Base-by-base conservation (phyloP, 2,113 vertebrate genomes). In the Pleuronectes platessa region DNA sequence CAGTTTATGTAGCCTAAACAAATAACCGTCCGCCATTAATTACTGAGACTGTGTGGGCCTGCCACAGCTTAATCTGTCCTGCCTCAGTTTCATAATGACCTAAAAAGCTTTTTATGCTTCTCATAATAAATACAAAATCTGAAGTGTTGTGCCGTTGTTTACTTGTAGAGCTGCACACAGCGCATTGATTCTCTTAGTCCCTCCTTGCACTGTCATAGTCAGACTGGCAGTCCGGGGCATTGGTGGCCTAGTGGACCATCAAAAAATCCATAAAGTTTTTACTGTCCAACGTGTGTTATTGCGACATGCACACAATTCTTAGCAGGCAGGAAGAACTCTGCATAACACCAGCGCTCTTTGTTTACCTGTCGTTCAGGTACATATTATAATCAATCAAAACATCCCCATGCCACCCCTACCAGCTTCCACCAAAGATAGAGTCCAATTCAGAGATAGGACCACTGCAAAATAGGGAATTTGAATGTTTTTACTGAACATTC, bases 1-100 rank as follows among this genome's bases (percentile, higher is more conserved):
- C 47, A 71, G 68, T 49, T 35, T 62, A 67, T 37, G n/a, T 27
- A 69, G 65, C 23, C 31, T 74, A 9, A 5, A 58, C 53, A 66
- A 40, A 69, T 58, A 51, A 69, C 2, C 14, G 13, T 60, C 27
- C 26, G 24, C 24, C 6, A 61, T 61, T 35, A 35, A 35, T 61
- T 61, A 18, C 59, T 14, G 20, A 35, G 5, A 61, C 14, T 35
- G 59, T 61, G 26, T 6, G 59, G 27, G 24, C 13, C 58, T 60
- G 58, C 58, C 13, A 27, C 26, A 31, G 14, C 26, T 58, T 60
- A 27, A 31, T 27, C 31, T 60, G 58, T 60, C 26, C 14, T 18
- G 26, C n/a, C 13, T 15, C 24, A 17, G 7, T 17, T 60, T 60
- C 21, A 60, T 31, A 8, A 27, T 27, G 15, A 31, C 5, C 26